Conservation (phyloP, 2,113 vertebrate genomes). For the Tetraodon nigroviridis region DNA sequence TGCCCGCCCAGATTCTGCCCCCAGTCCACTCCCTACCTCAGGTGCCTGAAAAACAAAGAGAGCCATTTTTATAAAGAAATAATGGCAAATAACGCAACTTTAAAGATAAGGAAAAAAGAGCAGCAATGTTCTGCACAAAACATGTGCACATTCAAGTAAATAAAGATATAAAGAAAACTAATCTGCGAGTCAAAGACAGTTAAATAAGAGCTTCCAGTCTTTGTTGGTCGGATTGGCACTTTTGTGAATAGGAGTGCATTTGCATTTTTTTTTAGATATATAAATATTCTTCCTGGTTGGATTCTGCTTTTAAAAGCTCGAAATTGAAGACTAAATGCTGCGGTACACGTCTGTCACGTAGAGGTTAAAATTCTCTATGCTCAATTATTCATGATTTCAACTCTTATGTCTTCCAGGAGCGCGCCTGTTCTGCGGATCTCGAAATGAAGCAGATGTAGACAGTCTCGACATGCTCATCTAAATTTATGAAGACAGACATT, state of each 20-base stretch:
- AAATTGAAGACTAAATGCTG: slow-evolving; percentile 46
- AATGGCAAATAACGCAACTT: slow-evolving; percentile 69
- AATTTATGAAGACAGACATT: not conserved
- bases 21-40: slow-evolving; percentile 55
- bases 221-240: slow-evolving; percentile 82
- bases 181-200: slow-evolving; percentile 68
- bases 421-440: slow-evolving; percentile 51
- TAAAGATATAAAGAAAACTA: slow-evolving; percentile 57
- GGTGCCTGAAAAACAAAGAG: slow-evolving; percentile 67
- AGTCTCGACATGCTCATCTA: not conserved
- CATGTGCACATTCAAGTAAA: slow-evolving; percentile 80
- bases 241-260: slow-evolving; percentile 81
- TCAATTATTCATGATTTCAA: slow-evolving; percentile 43
- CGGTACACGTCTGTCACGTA: slow-evolving; percentile 31
- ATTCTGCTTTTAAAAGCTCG: slow-evolving; percentile 26
- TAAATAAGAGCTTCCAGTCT: slow-evolving; percentile 74
- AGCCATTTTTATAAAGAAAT: slow-evolving; percentile 62
- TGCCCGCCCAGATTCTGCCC: slow-evolving; percentile 18
- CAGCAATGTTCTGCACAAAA: slow-evolving; percentile 79
- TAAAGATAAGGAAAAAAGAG: slow-evolving; percentile 75
- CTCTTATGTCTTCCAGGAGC: slow-evolving; percentile 36
- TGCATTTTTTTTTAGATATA: slow-evolving; percentile 50
- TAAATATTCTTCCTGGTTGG: slow-evolving; percentile 46
- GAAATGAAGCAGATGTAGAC: not conserved
- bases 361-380: slow-evolving; percentile 33